Percentiles rank a stretch among this genome's conserved stretches.
Evolutionary conservation across 30 jellyfish, hydroid and myxozoan species (phyloP).

Genomic region (Aurelia sp.): DNA sequence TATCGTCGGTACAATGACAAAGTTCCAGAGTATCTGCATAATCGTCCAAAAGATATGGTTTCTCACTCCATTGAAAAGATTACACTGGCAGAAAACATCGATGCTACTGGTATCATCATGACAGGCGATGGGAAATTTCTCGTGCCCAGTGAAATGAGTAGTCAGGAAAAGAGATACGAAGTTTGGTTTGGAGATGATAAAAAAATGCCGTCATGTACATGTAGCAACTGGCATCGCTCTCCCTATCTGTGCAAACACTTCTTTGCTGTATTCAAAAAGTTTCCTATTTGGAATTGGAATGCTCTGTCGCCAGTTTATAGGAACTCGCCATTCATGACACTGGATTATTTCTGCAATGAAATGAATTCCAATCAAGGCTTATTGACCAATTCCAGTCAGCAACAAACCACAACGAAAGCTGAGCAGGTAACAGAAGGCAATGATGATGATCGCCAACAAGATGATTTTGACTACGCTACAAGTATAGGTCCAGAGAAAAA

Average conservation of each 20-base stretch:
- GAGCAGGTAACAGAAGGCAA: too few species aligned
- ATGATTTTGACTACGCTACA: too few species aligned
- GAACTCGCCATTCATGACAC: constrained; percentile 50
- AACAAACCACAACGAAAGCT: too few species aligned
- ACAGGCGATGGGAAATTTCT: constrained; percentile 8
- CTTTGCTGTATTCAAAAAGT: background rate
- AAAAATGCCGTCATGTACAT: constrained; percentile 43
- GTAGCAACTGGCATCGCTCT: background rate
- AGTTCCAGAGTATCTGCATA: constrained; percentile 21
- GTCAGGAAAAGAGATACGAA: background rate
- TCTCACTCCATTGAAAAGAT: constrained; percentile 11
- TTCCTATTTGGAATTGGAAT: constrained; percentile 25
- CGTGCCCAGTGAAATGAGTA: background rate
- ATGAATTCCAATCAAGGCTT: too few species aligned
- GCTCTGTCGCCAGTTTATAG: constrained; percentile 24
- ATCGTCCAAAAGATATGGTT: constrained; percentile 34
- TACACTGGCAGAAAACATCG: constrained; percentile 2
- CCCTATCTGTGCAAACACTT: too few species aligned
- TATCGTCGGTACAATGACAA: background rate
- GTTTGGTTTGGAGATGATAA: constrained; percentile 42
- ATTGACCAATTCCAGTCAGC: too few species aligned
- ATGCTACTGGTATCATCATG: background rate
- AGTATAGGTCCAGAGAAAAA: too few species aligned
- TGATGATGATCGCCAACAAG: too few species aligned
- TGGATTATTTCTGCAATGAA: background rate